Evolutionary conservation across 2,797 vertebrate genomes (phyloP).

Genomic region (Sebastes hubbsi): DNA sequence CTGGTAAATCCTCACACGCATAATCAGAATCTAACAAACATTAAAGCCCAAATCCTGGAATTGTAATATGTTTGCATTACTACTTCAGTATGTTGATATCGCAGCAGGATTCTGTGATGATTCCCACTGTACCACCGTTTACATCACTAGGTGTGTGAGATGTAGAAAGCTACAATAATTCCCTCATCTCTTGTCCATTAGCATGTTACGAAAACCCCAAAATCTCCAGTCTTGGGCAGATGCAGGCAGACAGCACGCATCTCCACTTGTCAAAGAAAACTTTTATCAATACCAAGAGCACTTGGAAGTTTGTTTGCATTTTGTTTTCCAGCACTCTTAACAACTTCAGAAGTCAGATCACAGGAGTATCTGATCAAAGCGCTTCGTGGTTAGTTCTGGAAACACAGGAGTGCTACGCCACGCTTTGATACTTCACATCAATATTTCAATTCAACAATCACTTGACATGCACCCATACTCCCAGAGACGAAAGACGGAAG

Average conservation of each 20-base stretch:
- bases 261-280: slow-evolving; percentile 85
- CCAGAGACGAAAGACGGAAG: slow-evolving; percentile 83
- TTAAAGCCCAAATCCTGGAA: slow-evolving; percentile 20
- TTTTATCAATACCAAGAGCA: slow-evolving; percentile 87
- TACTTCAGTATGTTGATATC: not conserved
- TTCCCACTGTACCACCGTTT: slow-evolving; percentile 46
- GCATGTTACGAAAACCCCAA: slow-evolving; percentile 68
- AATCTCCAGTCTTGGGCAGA: slow-evolving; percentile 72
- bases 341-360: slow-evolving; percentile 91
- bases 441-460: slow-evolving; percentile 91
- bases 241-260: slow-evolving; percentile 65
- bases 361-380: slow-evolving; percentile 89
- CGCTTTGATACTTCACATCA: slow-evolving; percentile 90
- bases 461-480: slow-evolving; percentile 88
- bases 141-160: slow-evolving; percentile 39
- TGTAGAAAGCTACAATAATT: slow-evolving; percentile 60
- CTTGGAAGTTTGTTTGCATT: slow-evolving; percentile 91
- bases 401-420: slow-evolving; percentile 87
- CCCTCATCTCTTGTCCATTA: slow-evolving; percentile 77
- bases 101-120: slow-evolving; percentile 13
- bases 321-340: slow-evolving; percentile 89
- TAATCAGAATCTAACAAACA: slow-evolving; percentile 4
- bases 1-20: not conserved
- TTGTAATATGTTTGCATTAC: slow-evolving; percentile 3
- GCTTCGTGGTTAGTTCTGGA: slow-evolving; percentile 87